These are phyloP conservation scores for Nemopilema nomurai DNA, from an alignment of 30 jellyfish, hydroid and myxozoan species.

Conservation along the genomic window DNA sequence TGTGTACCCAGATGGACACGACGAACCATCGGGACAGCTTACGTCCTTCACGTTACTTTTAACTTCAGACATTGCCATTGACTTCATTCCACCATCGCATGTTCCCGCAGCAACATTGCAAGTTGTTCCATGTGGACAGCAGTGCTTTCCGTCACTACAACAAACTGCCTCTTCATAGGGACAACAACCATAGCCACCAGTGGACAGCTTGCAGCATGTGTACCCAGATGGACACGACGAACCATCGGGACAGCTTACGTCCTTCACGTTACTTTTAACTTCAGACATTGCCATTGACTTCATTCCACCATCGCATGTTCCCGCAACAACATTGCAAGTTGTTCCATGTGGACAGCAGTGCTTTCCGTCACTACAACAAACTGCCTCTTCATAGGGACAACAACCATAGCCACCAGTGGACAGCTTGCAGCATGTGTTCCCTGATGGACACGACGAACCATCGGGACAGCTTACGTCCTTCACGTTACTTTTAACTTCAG, in stretches of 20 bases:
- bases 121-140: constrained; percentile 67
- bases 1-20: constrained; percentile 61
- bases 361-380: constrained; percentile 56
- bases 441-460: constrained; percentile 49
- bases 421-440: constrained; percentile 56
- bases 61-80: constrained; percentile 5
- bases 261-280: not conserved
- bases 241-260: constrained; percentile 1
- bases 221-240: constrained; percentile 52
- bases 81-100: constrained; percentile 14
- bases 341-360: constrained; percentile 79
- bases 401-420: constrained; percentile 51
- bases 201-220: constrained; percentile 51
- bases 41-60: not conserved
- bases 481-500: not conserved
- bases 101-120: constrained; percentile 41
- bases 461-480: constrained; percentile 20
- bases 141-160: constrained; percentile 60
- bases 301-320: constrained; percentile 6
- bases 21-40: constrained; percentile 52
- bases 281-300: not conserved
- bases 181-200: constrained; percentile 69
- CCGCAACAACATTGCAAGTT: not conserved
- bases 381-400: constrained; percentile 66
- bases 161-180: constrained; percentile 57